Conservation (phyloP, 92 coral and sea anemone species). For the Umimayanthus chanpuru region DNA sequence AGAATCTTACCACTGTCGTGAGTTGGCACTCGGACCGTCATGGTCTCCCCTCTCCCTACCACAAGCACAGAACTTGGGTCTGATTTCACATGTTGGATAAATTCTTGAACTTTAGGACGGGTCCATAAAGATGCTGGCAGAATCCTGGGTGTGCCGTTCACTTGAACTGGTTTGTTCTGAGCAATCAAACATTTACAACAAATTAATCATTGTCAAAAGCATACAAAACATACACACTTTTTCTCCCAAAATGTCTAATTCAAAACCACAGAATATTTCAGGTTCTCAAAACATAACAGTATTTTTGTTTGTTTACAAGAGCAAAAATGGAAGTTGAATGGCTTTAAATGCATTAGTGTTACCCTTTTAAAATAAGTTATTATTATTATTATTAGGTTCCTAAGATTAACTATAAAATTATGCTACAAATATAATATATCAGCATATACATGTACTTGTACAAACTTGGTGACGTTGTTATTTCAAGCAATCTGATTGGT, state of each 20-base stretch:
- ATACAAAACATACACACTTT: neutral
- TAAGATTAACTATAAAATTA: too few species aligned
- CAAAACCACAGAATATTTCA: neutral
- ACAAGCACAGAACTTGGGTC: conserved; percentile 99
- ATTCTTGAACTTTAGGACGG: conserved; percentile 97
- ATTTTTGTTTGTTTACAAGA: too few species aligned
- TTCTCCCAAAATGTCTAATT: neutral
- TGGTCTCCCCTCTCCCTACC: conserved; percentile 98
- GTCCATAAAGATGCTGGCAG: conserved; percentile 98
- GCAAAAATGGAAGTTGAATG: too few species aligned
- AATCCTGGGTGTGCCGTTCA: conserved; percentile 84
- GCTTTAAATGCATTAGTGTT: too few species aligned
- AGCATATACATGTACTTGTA: too few species aligned
- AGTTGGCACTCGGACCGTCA: conserved; percentile 99
- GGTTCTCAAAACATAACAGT: too few species aligned
- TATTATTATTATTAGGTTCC: too few species aligned
- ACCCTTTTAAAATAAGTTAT: too few species aligned
- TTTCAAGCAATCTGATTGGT: too few species aligned
- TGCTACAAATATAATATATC: too few species aligned
- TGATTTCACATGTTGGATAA: conserved; percentile 96
- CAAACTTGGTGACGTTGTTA: too few species aligned
- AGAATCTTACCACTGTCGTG: conserved; percentile 90
- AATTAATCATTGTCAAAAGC: neutral
- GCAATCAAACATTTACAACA: neutral
- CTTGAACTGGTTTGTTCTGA: conserved; percentile 34